These are phyloP conservation scores for Dendrocincla fuliginosa DNA, from an alignment of 2,797 vertebrate genomes.

Conservation along the genomic window DNA sequence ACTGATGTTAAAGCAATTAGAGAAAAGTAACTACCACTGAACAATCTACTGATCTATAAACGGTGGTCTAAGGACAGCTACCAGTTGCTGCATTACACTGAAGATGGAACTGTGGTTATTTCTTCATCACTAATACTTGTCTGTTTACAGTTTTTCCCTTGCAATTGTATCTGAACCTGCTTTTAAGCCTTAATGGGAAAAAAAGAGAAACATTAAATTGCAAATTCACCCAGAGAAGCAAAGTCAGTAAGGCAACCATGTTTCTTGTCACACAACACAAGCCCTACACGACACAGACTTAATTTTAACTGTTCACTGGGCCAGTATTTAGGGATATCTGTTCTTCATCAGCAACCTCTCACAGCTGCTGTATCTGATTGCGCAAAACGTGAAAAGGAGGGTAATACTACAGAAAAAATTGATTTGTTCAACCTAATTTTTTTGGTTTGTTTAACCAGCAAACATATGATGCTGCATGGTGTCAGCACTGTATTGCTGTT, in stretches of 20 bases:
- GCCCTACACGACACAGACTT: not conserved
- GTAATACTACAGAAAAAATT: not conserved
- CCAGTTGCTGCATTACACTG: not conserved
- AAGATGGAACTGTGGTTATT: not conserved
- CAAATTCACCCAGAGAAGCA: not conserved
- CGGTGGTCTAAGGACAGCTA: not conserved
- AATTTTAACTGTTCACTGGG: not conserved
- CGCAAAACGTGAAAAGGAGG: conserved; percentile 3
- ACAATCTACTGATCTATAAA: not conserved
- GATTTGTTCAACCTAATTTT: conserved; percentile 36
- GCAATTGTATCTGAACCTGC: not conserved
- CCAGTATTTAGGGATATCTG: not conserved
- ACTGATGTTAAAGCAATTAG: not conserved
- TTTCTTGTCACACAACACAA: not conserved
- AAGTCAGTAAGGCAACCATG: not conserved
- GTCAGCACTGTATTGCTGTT: not conserved
- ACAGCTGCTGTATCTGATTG: conserved; percentile 8
- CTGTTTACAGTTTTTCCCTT: not conserved
- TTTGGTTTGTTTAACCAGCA: conserved; percentile 45
- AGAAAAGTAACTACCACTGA: not conserved
- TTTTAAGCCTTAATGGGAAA: not conserved
- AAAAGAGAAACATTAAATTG: not conserved
- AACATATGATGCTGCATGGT: not conserved
- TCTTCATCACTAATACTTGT: not conserved
- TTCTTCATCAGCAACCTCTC: conserved; percentile 11